phyloP scores from a whole-genome alignment of 2,113 vertebrate species.

The Pogona vitticeps region DNA sequence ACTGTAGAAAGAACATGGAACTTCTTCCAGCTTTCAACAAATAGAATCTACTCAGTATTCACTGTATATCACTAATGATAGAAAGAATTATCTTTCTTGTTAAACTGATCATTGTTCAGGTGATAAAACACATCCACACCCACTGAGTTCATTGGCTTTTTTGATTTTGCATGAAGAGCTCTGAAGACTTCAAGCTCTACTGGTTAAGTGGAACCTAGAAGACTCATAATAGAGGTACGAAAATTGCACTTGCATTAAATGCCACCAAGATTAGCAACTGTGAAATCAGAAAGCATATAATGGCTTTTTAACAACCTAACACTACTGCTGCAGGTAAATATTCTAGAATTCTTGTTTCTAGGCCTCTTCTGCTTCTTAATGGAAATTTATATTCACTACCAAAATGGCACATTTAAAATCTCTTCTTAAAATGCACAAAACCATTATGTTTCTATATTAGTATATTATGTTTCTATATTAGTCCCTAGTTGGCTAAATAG shows the following conservation, averaged over 20 bases:
- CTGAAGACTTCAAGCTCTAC: constrained; percentile 34
- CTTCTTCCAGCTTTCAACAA: constrained; percentile 64
- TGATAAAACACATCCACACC: constrained; percentile 55
- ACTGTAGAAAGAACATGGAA: constrained; percentile 62
- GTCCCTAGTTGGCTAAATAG: no score
- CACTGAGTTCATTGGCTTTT: constrained; percentile 55
- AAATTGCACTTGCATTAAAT: constrained; percentile 29
- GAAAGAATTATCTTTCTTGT: constrained; percentile 64
- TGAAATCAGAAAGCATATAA: constrained; percentile 37
- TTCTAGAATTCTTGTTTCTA: not conserved
- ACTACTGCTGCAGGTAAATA: not conserved
- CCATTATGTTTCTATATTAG: no score
- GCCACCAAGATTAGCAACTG: constrained; percentile 44
- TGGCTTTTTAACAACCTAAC: not conserved
- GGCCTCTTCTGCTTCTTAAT: not conserved
- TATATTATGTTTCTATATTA: no score
- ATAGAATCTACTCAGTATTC: constrained; percentile 58
- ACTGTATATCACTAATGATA: constrained; percentile 53
- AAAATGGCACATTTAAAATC: rapidly evolving
- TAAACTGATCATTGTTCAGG: constrained; percentile 60
- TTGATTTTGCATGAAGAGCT: constrained; percentile 55
- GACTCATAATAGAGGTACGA: constrained; percentile 34
- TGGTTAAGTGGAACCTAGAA: constrained; percentile 26
- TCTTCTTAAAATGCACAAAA: no score
- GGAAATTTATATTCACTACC: not conserved